Conservation (phyloP, 2,113 vertebrate genomes). For the Rhagologus leucostigma region DNA sequence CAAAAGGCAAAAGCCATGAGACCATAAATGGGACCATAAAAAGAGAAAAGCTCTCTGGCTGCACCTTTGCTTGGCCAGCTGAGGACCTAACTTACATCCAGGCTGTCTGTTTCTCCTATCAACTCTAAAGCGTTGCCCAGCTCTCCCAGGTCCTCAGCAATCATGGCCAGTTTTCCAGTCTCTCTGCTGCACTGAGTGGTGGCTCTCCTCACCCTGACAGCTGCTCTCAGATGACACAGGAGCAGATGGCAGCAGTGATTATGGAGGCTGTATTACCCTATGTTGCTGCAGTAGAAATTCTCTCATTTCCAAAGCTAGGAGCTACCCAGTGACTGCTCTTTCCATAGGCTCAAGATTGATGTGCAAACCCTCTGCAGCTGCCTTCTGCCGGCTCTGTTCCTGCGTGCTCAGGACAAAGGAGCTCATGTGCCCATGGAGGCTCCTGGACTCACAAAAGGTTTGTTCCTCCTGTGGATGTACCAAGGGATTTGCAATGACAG, state of each 20-base stretch:
- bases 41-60: background rate
- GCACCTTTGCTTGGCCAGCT: background rate
- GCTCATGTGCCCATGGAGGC: background rate
- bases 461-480: background rate
- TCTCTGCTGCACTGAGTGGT: background rate
- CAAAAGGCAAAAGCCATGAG: background rate
- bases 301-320: background rate
- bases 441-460: background rate
- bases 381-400: background rate
- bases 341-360: accelerated
- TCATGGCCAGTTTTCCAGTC: background rate
- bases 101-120: background rate
- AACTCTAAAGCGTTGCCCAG: background rate
- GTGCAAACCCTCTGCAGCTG: background rate
- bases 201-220: background rate
- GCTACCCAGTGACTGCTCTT: background rate
- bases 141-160: background rate
- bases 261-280: background rate
- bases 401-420: background rate
- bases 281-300: background rate
- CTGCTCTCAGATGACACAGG: background rate
- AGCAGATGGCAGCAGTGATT: background rate
- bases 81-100: background rate
- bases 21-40: background rate
- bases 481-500: background rate